Percentiles rank a stretch among this genome's conserved stretches.
Evolutionary conservation across 2,113 vertebrate genomes (phyloP).

Genomic region (Aegotheles bennettii): DNA sequence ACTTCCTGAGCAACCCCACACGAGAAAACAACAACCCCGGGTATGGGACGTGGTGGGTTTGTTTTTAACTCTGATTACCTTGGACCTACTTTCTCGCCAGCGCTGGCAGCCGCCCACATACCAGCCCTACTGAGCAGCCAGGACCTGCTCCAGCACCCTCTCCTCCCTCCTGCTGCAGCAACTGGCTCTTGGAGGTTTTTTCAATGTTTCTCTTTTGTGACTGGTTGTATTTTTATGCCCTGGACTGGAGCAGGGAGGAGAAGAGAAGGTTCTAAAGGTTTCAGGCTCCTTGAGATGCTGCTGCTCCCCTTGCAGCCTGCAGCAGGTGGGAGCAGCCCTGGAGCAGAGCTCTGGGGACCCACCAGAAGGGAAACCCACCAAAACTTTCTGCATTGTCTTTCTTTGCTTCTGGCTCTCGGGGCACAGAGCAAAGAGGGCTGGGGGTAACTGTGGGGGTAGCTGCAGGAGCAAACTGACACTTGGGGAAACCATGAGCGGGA

Average conservation of each 20-base stretch:
- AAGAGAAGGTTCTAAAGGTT: not conserved
- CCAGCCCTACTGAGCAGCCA: not conserved
- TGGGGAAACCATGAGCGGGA: not conserved
- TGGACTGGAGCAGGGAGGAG: not conserved
- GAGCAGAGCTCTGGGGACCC: not conserved
- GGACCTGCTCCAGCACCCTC: not conserved
- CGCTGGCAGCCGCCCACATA: not conserved
- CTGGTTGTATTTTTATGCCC: not conserved
- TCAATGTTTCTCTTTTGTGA: not conserved
- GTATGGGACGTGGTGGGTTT: slow-evolving; percentile 22
- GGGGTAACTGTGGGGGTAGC: not conserved
- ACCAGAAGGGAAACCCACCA: not conserved
- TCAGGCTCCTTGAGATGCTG: not conserved
- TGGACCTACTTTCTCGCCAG: slow-evolving; percentile 34
- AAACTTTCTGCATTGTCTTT: not conserved
- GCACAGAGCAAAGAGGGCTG: not conserved
- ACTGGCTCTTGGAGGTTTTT: not conserved
- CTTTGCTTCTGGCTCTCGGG: not conserved
- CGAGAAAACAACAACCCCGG: slow-evolving; percentile 71
- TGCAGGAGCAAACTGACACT: fast-evolving
- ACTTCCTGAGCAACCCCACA: slow-evolving; percentile 76
- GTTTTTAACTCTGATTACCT: slow-evolving; percentile 65
- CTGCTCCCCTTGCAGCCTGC: not conserved
- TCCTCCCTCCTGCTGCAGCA: not conserved
- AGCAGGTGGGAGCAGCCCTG: not conserved